Evolutionary conservation across 2,888 invertebrate genomes (phyloP).

Genomic region (Tetheella fluctuosa): DNA sequence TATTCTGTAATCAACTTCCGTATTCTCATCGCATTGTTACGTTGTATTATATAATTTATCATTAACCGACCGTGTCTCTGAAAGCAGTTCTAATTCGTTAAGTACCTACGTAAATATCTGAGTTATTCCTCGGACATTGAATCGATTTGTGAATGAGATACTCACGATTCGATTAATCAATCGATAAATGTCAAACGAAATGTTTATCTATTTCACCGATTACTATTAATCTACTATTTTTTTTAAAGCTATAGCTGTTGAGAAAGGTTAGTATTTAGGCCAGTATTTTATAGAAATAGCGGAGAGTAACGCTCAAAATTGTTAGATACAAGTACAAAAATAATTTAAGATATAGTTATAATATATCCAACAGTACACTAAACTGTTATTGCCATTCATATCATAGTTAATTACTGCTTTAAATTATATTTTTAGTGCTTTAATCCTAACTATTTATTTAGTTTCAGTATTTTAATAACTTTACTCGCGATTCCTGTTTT

Average conservation of each 20-base stretch:
- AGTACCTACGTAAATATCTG: conserved; percentile 37
- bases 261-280: not conserved
- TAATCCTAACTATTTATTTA: too few species aligned
- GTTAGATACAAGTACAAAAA: not conserved
- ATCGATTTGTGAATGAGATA: conserved; percentile 10
- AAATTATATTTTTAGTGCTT: too few species aligned
- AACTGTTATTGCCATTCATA: not conserved
- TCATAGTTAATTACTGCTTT: too few species aligned
- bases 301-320: not conserved
- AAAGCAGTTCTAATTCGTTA: conserved; percentile 38
- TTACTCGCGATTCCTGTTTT: not conserved
- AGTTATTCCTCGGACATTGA: conserved; percentile 18
- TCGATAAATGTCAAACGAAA: conserved; percentile 7
- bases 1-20: conserved; percentile 47
- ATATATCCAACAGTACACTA: not conserved
- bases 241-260: too few species aligned
- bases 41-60: conserved; percentile 44
- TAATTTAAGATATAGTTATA: not conserved
- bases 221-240: too few species aligned
- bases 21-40: conserved; percentile 49
- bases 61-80: conserved; percentile 44
- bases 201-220: too few species aligned
- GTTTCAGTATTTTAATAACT: not conserved
- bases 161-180: conserved; percentile 16
- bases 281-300: not conserved